Conservation (phyloP, 2,113 vertebrate genomes). For the Thamnophis sirtalis region DNA sequence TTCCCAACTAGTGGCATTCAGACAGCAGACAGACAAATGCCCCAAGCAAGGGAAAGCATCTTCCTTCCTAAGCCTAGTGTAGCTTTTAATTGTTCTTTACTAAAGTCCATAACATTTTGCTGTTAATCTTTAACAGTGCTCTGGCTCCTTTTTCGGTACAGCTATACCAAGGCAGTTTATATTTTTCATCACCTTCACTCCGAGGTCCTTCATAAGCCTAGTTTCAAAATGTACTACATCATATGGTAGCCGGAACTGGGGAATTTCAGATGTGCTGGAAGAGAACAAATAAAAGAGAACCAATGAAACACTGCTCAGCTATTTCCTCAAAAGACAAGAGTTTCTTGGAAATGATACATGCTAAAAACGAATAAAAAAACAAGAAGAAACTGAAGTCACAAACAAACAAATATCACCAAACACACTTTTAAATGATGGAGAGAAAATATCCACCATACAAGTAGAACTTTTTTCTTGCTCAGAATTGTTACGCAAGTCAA, state of each 20-base stretch:
- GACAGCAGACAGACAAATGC: conserved; percentile 86
- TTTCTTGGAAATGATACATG: conserved; percentile 13
- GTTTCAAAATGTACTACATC: conserved; percentile 88
- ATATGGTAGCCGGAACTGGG: conserved; percentile 85
- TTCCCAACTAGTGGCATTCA: conserved; percentile 84
- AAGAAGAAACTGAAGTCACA: too few species aligned
- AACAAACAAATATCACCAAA: neutral
- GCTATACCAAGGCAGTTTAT: conserved; percentile 52
- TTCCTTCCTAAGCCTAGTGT: conserved; percentile 69
- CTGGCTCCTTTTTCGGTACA: conserved; percentile 53
- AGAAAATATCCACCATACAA: neutral
- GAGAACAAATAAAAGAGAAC: conserved; percentile 31
- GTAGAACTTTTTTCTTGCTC: neutral
- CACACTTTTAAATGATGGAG: neutral
- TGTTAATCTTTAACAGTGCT: conserved; percentile 70
- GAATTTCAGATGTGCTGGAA: conserved; percentile 83
- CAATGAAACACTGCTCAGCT: conserved; percentile 21
- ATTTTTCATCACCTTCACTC: conserved; percentile 82
- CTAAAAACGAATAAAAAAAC: too few species aligned
- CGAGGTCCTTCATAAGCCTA: conserved; percentile 87
- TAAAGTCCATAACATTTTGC: conserved; percentile 82
- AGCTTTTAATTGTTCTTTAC: conserved; percentile 85
- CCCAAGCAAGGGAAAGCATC: conserved; percentile 71
- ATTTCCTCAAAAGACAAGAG: conserved; percentile 16
- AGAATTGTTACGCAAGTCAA: neutral